Conservation (phyloP, 2,888 invertebrate species). For the Cerceris rybyensis region DNA sequence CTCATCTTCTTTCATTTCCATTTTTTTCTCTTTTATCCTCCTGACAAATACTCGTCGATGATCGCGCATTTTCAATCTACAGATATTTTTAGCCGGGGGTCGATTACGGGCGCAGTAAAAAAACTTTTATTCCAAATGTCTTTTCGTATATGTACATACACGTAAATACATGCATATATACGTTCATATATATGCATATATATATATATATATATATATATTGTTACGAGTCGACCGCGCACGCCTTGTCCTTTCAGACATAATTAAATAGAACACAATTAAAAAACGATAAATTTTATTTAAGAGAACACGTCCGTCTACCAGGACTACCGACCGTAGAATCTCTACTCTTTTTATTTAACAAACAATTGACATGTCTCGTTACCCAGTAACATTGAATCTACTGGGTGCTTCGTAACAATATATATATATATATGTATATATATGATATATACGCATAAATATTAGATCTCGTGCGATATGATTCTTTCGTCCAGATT, state of each 20-base stretch:
- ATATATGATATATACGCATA: slow-evolving; percentile 10
- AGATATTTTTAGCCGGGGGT: slow-evolving; percentile 51
- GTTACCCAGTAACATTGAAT: too few relatives aligned
- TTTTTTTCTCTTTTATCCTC: background rate
- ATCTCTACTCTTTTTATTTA: too few relatives aligned
- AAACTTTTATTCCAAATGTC: slow-evolving; percentile 25
- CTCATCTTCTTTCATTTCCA: background rate
- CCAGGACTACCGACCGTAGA: too few relatives aligned
- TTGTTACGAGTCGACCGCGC: too few relatives aligned
- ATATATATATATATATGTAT: slow-evolving; percentile 24
- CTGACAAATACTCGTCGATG: background rate
- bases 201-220: slow-evolving; percentile 24
- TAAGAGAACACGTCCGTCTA: too few relatives aligned
- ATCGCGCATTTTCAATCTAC: background rate
- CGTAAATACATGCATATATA: background rate
- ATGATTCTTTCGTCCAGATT: slow-evolving; percentile 54
- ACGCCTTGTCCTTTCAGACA: too few relatives aligned
- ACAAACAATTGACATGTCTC: too few relatives aligned
- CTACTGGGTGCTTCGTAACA: too few relatives aligned
- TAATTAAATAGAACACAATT: too few relatives aligned
- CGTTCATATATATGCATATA: slow-evolving; percentile 11
- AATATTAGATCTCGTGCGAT: slow-evolving; percentile 54
- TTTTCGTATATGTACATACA: slow-evolving; percentile 3
- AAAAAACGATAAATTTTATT: too few relatives aligned
- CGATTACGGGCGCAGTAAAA: slow-evolving; percentile 17